phyloP scores from a whole-genome alignment of 2,888 invertebrate species.

The Drosophila histrio region DNA sequence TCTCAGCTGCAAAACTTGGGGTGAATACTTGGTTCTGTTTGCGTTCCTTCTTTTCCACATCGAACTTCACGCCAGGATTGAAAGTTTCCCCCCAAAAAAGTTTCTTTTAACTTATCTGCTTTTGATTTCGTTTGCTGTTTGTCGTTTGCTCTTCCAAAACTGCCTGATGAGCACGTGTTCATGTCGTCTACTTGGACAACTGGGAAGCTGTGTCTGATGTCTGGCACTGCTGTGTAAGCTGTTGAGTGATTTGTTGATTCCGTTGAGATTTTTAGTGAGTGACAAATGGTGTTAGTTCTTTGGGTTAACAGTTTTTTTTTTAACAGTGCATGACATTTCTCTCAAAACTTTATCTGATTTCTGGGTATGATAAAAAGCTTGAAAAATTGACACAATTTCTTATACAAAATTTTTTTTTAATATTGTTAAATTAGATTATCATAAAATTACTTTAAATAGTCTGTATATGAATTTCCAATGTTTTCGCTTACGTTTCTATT shows the following conservation, averaged over 20 bases:
- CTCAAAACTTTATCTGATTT: not conserved
- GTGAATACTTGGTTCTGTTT: slow-evolving; percentile 1
- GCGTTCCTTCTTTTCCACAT: slow-evolving; percentile 18
- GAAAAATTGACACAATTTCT: not conserved
- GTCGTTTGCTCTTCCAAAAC: not conserved
- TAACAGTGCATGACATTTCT: slow-evolving; percentile 5
- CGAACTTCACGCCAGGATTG: slow-evolving; percentile 34
- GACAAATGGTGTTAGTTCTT: slow-evolving; percentile 54
- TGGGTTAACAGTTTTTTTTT: slow-evolving; percentile 24
- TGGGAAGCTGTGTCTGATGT: not conserved
- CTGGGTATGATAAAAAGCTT: not conserved
- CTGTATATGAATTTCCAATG: too few species aligned
- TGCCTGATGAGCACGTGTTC: slow-evolving; percentile 39
- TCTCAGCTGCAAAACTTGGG: slow-evolving; percentile 44
- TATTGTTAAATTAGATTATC: too few species aligned
- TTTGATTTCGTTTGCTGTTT: slow-evolving; percentile 47
- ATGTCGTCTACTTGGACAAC: slow-evolving; percentile 29
- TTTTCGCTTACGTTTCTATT: too few species aligned
- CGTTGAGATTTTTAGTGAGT: slow-evolving; percentile 45
- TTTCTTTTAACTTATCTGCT: slow-evolving; percentile 61
- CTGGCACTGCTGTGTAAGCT: slow-evolving; percentile 16
- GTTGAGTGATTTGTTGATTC: slow-evolving; percentile 55
- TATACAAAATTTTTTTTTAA: not conserved
- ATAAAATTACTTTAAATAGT: too few species aligned
- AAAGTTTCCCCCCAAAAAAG: slow-evolving; percentile 55